Evolutionary conservation across 2,888 invertebrate genomes (phyloP), one percentile per base, ranked within the genome.

Genomic region (Aphodius sticticus): DNA sequence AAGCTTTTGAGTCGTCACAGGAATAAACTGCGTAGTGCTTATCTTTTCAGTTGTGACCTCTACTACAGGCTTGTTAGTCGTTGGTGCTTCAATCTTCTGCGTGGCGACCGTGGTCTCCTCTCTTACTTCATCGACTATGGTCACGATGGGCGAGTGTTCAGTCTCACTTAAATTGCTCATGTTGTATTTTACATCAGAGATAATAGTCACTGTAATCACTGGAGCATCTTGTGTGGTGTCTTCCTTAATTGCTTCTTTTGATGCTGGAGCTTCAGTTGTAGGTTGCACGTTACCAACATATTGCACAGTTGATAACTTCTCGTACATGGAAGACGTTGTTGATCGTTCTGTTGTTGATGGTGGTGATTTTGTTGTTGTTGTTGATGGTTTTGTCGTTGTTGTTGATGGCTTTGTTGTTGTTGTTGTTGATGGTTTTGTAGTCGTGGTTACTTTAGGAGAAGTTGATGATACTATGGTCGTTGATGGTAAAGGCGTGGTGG

Each of bases 21-120:
- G 37, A 9, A 77, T 38, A 71, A 78, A 75, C 37, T 76, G 79
- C 69, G 82, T 53, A 53, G 53, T 12, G 12, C 53, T 80, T 72
- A 35, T 78, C n/a, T 70, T 77, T 70, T 38, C 77, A 6, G 6
- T 74, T 72, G 12, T 77, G 2, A 78, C n/a, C 9, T 78, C n/a
- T 53, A 69, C 38, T 12, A 77, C 77, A 15, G 79, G 70, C 53
- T 83, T 82, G 76, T 82, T 82, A 7, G 82, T 82, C 69, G 82
- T 79, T 69, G 81, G 69, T n/a, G 16, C 35, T 77, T 77, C 69
- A 70, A 5, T 3, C 69, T 16, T 16, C 36, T 37, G 15, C 14
- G 76, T 53, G 2, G 37, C 14, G n/a, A 15, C 14, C 37, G 15
- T 15, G 6, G n/a, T 16, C 35, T 36, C 16, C 16, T 76, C 76